Evolutionary conservation across 1,140 invertebrate genomes (phyloP).

Genomic region (Temnothorax nylanderi): DNA sequence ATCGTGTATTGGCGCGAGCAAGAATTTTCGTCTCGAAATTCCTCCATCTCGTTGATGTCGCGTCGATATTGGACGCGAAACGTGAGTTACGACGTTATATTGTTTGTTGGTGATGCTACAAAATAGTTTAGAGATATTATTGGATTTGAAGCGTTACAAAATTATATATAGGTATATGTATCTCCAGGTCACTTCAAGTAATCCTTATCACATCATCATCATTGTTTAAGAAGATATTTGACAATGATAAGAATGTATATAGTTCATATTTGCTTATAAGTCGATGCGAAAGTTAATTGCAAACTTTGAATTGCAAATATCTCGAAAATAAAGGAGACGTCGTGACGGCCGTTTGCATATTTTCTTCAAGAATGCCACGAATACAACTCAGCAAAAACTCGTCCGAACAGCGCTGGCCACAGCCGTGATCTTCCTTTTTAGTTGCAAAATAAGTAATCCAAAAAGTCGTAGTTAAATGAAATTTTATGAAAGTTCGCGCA

Average conservation of each 20-base stretch:
- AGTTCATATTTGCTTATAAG: background rate
- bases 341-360: slow-evolving; percentile 45
- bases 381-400: slow-evolving; percentile 25
- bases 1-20: slow-evolving; percentile 29
- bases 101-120: background rate
- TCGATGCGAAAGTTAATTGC: slow-evolving; percentile 18
- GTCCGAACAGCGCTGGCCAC: background rate
- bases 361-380: slow-evolving; percentile 23
- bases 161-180: background rate
- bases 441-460: background rate
- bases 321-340: slow-evolving; percentile 22
- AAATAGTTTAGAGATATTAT: slow-evolving; percentile 10
- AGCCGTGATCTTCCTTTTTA: background rate
- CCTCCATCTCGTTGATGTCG: background rate
- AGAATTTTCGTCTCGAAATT: slow-evolving; percentile 33
- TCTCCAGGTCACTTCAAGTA: background rate
- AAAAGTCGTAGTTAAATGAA: slow-evolving; percentile 23
- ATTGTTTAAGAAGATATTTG: background rate
- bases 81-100: slow-evolving; percentile 17
- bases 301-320: slow-evolving; percentile 44
- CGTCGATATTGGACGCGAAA: slow-evolving; percentile 34
- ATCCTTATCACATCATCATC: background rate
- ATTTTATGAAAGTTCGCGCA: background rate
- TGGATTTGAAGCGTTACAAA: background rate
- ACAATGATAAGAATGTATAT: background rate